Percentiles rank a stretch among this genome's conserved stretches.
Evolutionary conservation across 2,797 vertebrate species (phyloP).

Genomic region (Adelosebastes latens): DNA sequence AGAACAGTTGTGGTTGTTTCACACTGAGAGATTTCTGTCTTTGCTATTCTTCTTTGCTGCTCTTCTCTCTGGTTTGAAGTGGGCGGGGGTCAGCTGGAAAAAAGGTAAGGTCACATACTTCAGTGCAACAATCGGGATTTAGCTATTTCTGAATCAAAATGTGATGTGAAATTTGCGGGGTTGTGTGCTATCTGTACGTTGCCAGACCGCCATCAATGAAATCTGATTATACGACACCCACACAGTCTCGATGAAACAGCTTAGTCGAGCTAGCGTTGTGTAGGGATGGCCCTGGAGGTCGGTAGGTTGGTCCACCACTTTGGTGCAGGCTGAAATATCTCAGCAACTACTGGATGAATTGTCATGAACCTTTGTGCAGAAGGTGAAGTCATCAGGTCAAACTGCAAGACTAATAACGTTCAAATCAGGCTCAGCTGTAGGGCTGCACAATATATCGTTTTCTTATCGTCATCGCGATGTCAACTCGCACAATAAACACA

Average conservation of each 20-base stretch:
- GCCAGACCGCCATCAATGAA: not conserved
- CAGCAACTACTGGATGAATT: too few relatives aligned
- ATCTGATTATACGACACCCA: not conserved
- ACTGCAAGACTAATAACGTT: not conserved
- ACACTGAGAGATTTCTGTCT: not conserved
- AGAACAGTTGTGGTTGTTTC: not conserved
- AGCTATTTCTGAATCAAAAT: not conserved
- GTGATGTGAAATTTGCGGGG: not conserved
- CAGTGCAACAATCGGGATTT: not conserved
- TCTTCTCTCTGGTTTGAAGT: not conserved
- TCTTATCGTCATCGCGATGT: not conserved
- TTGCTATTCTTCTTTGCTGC: not conserved
- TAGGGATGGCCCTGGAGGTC: not conserved
- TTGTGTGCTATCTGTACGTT: not conserved
- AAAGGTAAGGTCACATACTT: not conserved
- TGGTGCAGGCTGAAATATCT: not conserved
- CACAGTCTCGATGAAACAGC: not conserved
- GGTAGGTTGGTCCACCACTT: not conserved
- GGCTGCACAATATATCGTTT: not conserved
- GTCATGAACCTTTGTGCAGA: too few relatives aligned
- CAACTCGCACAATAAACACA: not conserved
- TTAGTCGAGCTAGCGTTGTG: not conserved
- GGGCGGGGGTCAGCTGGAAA: not conserved
- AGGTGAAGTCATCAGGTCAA: not conserved
- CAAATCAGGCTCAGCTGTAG: too few relatives aligned